Percentiles rank a stretch among this genome's conserved stretches.
Conservation (phyloP, 1,140 invertebrate species). For the Oncopodura yosiiana region DNA sequence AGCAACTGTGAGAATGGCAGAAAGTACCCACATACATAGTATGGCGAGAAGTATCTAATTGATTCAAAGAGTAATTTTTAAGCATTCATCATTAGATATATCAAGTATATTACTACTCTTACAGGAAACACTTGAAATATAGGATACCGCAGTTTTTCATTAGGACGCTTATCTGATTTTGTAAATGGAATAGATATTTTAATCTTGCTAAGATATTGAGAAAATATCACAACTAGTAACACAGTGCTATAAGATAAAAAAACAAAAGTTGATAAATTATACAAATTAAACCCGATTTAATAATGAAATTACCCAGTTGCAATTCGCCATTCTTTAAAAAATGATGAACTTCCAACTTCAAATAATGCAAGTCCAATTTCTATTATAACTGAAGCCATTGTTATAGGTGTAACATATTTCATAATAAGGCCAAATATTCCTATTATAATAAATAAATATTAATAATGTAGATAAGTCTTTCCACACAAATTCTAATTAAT, state of each 20-base stretch:
- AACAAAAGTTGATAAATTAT: neutral
- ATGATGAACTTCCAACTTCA: conserved; percentile 59
- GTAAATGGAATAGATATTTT: conserved; percentile 54
- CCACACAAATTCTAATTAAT: conserved; percentile 38
- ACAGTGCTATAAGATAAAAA: conserved; percentile 57
- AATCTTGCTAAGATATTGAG: conserved; percentile 63
- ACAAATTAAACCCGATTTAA: neutral
- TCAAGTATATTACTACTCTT: too few relatives aligned
- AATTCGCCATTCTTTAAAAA: conserved; percentile 61
- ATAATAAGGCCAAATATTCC: conserved; percentile 63
- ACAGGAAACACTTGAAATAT: conserved; percentile 27
- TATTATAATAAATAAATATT: conserved; percentile 29
- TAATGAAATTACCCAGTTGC: conserved; percentile 58
- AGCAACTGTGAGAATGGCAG: conserved; percentile 58
- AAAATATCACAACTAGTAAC: conserved; percentile 65
- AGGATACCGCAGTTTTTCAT: conserved; percentile 39
- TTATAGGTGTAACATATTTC: conserved; percentile 63
- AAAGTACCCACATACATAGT: conserved; percentile 64
- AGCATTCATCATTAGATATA: too few relatives aligned
- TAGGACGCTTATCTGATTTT: conserved; percentile 33
- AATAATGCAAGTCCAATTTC: conserved; percentile 70
- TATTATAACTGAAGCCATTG: conserved; percentile 66
- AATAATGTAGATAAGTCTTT: conserved; percentile 37
- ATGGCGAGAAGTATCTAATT: conserved; percentile 75
- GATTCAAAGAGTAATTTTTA: too few relatives aligned